Base-by-base conservation (phyloP, 2,888 invertebrate genomes). In the Lithophane semibrunnea region DNA sequence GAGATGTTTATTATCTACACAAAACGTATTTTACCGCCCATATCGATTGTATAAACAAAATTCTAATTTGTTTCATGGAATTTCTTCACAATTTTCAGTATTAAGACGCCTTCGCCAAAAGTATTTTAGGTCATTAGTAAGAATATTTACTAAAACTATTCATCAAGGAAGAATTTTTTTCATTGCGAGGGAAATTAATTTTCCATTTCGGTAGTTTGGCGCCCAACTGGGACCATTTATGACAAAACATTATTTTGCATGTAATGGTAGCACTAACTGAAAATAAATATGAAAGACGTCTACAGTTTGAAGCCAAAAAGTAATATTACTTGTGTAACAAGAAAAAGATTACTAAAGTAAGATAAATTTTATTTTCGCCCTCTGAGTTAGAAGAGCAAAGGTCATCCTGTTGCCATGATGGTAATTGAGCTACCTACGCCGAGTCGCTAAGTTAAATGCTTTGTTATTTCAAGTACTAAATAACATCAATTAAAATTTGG, bases 401-500 rank as follows among this genome's bases (percentile, higher is more conserved):
- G 85, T 85, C 87, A 81, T 64, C 56, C 61, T 58, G 82, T 86
- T 75, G 84, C 82, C 79, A 81, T 81, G 82, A 69, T 79, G 75
- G 70, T 81, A 86, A 83, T 83, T 80, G 84, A 80, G 68, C 65
- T 24, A 54, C 73, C 65, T 24, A 54, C 73, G 61, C 29, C 24
- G 67, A 75, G 80, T 82, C 72, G 58, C 66, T 68, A 84, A 81
- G 78, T 82, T 70, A 81, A 86, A 88, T 68, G 79, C 69, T 79
- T 83, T 82, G 83, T 88, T 82, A 82, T 83, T 82, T 74, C 65
- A 72, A 83, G 74, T 86, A 74, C 77, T 79, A 82, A 87, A 87
- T 87, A 88, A 88, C 80, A 80, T 42, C 75, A 86, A 86, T 87
- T 88, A 86, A 75, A 78, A 88, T 88, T 88, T 83, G 80, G 75